Evolutionary conservation across 35 echinoderm and acorn worm species (phyloP), one percentile per base, ranked within the genome.

Genomic region (Apostichopus parvimensis): DNA sequence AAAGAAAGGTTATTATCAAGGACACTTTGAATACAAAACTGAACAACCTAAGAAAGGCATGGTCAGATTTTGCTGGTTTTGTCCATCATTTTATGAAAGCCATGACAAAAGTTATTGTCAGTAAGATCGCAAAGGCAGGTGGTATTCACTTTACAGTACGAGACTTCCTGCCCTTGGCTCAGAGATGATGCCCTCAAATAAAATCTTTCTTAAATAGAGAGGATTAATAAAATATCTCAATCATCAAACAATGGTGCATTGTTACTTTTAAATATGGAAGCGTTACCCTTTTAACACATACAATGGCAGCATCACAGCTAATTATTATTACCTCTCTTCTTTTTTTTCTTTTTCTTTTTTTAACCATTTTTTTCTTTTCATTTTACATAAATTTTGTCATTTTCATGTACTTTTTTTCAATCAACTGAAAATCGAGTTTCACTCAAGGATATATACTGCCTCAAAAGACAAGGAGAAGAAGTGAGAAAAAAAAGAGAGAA

Each of bases 21-120:
- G 86, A 62, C 86, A 88, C 86, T 88, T 88, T 88, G 86, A 88
- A 88, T 88, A 88, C 86, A 88, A 88, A 88, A 88, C 86, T 73
- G 26, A 64, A 65, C 21, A 21, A 54, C 62, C 28, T 54, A 72
- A 72, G 14, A 6, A 54, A 54, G 34, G 68, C 34, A 68, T 71
- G 68, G 57, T 73, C 70, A 73, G 70, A 73, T 73, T 61, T 73
- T 73, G 70, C 70, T 73, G 70, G 14, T 73, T 73, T 73, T 73
- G 70, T 73, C 70, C 70, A 73, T 73, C 70, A 73, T 6, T 9
- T 9, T 61, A 9, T 61, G 58, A 61, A 61, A 61, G 58, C 58
- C 58, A 61, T 61, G 58, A 61, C 58, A 60, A 22, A 87, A 88
- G 58, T 17, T 15, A 87, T 18, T 7, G 61, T 26, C 21, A 73